Percentiles rank a stretch among this genome's conserved stretches.
Conservation (phyloP, 2,113 vertebrate species). For the Euleptes europaea region DNA sequence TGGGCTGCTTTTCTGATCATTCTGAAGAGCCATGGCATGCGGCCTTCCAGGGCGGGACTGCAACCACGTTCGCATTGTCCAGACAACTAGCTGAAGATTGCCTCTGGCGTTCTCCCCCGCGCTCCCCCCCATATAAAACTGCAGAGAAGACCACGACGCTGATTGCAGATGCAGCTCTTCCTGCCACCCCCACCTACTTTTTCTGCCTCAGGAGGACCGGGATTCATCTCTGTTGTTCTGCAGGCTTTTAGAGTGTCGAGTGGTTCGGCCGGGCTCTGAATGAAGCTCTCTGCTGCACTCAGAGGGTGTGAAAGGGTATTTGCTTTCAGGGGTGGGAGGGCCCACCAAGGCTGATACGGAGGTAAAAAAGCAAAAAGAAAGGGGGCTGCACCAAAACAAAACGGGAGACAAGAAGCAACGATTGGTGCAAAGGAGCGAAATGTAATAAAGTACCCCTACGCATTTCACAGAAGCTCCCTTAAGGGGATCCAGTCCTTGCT, state of each 20-base stretch:
- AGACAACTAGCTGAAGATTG: neutral
- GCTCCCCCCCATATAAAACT: too few species aligned
- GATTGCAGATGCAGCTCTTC: neutral
- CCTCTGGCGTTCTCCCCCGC: neutral
- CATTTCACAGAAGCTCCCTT: too few species aligned
- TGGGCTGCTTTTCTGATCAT: too few species aligned
- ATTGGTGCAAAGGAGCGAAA: too few species aligned
- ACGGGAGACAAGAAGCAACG: too few species aligned
- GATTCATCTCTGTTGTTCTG: neutral
- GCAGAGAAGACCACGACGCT: neutral
- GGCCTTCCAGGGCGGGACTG: too few species aligned
- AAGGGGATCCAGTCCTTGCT: too few species aligned
- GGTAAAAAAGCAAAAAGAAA: too few species aligned
- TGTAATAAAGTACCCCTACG: too few species aligned
- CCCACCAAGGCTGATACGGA: too few species aligned
- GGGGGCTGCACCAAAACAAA: too few species aligned
- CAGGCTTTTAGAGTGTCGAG: neutral
- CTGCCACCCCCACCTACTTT: neutral
- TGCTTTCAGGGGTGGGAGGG: neutral
- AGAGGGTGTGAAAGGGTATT: too few species aligned
- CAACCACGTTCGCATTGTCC: neutral
- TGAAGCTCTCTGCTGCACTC: neutral
- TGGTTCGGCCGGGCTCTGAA: neutral
- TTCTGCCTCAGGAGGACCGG: neutral
- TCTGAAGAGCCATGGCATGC: neutral